Conservation (phyloP, 1,140 invertebrate genomes). For the Tyrophagus putrescentiae region DNA sequence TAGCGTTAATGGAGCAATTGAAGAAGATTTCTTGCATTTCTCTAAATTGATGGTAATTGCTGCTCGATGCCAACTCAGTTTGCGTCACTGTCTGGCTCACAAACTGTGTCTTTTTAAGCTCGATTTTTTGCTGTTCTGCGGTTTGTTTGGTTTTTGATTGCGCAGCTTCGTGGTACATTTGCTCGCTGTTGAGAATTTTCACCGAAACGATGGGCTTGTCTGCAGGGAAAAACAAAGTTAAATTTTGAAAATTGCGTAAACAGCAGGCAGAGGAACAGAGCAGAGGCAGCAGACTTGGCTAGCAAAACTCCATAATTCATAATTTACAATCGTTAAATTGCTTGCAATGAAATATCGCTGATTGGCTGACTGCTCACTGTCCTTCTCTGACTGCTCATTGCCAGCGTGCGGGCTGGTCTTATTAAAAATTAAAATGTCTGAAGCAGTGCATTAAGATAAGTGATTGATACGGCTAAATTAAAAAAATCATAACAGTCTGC, state of each 20-base stretch:
- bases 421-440: no score
- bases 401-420: no score
- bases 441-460: no score
- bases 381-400: no score
- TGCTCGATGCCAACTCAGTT: background rate
- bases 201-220: constrained; percentile 14
- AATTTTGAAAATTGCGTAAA: no score
- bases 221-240: background rate
- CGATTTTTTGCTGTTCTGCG: background rate
- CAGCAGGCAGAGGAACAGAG: background rate
- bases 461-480: no score
- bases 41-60: constrained; percentile 1
- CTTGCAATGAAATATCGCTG: no score
- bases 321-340: background rate
- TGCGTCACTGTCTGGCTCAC: background rate
- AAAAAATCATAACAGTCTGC: no score
- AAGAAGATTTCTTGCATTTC: constrained; percentile 17
- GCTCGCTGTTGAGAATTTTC: background rate
- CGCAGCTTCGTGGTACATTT: constrained; percentile 14
- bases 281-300: background rate
- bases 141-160: background rate
- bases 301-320: constrained; percentile 14
- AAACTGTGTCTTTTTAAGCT: background rate
- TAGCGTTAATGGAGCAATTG: constrained; percentile 11
- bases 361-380: no score